A percentile compares a stretch with the other conserved stretches of the same genome.
phyloP scores from a whole-genome alignment of 2,888 invertebrate genomes.

The Rambutsinella grinnellia region DNA sequence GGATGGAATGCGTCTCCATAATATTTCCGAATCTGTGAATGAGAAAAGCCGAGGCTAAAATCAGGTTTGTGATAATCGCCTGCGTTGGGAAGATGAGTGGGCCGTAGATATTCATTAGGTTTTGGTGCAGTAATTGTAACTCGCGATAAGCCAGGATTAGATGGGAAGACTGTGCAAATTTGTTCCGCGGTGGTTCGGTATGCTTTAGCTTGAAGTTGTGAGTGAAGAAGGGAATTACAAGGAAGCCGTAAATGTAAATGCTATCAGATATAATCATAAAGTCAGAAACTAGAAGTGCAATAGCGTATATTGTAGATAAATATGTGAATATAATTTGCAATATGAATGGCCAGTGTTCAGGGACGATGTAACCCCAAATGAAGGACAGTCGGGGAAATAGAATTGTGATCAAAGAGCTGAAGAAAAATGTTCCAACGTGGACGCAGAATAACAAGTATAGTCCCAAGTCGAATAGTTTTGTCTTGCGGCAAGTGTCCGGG shows the following conservation, averaged over 20 bases:
- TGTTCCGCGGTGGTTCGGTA: neutral
- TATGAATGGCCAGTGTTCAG: neutral
- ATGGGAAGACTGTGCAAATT: too few species aligned
- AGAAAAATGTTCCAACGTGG: neutral
- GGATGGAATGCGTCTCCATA: neutral
- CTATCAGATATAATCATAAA: neutral
- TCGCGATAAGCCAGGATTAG: neutral
- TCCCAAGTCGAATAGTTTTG: too few species aligned
- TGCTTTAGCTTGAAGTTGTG: neutral
- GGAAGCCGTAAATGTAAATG: neutral
- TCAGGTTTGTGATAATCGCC: neutral
- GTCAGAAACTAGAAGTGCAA: neutral
- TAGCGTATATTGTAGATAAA: neutral
- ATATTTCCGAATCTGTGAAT: neutral
- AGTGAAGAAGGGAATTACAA: neutral
- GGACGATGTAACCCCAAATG: neutral
- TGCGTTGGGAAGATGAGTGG: conserved; percentile 2
- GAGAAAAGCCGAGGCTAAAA: neutral
- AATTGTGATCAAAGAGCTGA: neutral
- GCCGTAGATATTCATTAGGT: neutral
- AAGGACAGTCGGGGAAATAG: neutral
- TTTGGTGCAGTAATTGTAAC: neutral
- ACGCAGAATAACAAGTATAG: too few species aligned
- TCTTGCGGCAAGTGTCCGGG: too few species aligned
- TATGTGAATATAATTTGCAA: neutral